Evolutionary conservation across 1,140 invertebrate genomes (phyloP).

Genomic region (Amyelois transitella): DNA sequence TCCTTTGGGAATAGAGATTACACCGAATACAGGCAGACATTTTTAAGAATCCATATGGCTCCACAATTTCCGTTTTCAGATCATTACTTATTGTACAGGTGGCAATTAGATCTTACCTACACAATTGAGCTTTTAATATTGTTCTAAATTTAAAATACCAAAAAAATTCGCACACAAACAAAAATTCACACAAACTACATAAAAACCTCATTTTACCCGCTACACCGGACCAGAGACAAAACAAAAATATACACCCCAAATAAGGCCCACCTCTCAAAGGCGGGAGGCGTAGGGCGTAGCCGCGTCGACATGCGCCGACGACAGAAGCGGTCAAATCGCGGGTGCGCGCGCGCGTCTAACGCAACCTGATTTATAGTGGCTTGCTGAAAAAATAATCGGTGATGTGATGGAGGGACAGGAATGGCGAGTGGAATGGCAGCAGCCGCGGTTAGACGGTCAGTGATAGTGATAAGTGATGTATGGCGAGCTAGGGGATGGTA

Average conservation of each 20-base stretch:
- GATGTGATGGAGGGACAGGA: conserved; percentile 67
- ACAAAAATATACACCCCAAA: background rate
- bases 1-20: no score
- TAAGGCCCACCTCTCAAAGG: conserved; percentile 16
- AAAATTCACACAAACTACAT: background rate
- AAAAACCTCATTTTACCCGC: background rate
- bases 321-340: conserved; percentile 63
- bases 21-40: no score
- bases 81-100: no score
- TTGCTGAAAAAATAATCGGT: conserved; percentile 68
- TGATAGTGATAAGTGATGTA: conserved; percentile 10
- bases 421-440: conserved; percentile 65
- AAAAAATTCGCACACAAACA: no score
- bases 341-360: conserved; percentile 54
- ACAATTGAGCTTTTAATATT: no score
- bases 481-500: background rate
- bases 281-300: conserved; percentile 42
- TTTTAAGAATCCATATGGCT: no score
- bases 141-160: no score
- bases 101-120: no score
- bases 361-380: conserved; percentile 68
- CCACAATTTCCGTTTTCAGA: no score
- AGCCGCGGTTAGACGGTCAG: conserved; percentile 63
- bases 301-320: conserved; percentile 43
- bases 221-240: background rate